Evolutionary conservation across 2,113 vertebrate genomes (phyloP).

Genomic region (pig (Sus scrofa)): DNA sequence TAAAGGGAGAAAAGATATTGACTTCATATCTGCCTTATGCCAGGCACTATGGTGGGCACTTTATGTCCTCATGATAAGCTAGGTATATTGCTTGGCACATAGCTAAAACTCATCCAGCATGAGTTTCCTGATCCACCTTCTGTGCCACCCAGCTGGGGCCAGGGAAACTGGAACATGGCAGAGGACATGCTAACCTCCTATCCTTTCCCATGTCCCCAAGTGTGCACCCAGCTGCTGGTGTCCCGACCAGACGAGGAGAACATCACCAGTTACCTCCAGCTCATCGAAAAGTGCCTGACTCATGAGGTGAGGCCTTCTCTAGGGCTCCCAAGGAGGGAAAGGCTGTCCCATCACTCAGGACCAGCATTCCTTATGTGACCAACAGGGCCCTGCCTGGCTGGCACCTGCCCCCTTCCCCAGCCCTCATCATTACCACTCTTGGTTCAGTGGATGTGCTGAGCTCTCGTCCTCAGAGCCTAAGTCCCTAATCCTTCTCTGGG

Average conservation of each 20-base stretch:
- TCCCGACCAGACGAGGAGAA: slow-evolving; percentile 97
- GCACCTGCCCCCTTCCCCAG: neutral
- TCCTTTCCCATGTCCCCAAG: slow-evolving; percentile 81
- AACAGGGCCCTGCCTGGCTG: neutral
- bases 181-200: neutral
- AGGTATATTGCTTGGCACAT: neutral
- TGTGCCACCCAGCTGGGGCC: neutral
- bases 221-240: slow-evolving; percentile 96
- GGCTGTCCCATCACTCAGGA: neutral
- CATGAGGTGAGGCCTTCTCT: slow-evolving; percentile 90
- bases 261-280: slow-evolving; percentile 97
- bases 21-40: neutral
- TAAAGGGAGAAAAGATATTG: neutral
- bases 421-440: neutral
- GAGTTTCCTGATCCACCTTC: neutral
- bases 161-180: neutral
- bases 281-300: slow-evolving; percentile 96
- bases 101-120: neutral
- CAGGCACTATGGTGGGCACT: neutral
- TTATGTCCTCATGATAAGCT: neutral
- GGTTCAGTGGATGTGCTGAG: neutral
- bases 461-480: neutral
- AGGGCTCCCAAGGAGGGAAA: neutral
- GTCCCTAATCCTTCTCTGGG: neutral
- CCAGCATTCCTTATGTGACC: neutral